Conservation (phyloP, 1,140 invertebrate species). For the Cecropterus lyciades region DNA sequence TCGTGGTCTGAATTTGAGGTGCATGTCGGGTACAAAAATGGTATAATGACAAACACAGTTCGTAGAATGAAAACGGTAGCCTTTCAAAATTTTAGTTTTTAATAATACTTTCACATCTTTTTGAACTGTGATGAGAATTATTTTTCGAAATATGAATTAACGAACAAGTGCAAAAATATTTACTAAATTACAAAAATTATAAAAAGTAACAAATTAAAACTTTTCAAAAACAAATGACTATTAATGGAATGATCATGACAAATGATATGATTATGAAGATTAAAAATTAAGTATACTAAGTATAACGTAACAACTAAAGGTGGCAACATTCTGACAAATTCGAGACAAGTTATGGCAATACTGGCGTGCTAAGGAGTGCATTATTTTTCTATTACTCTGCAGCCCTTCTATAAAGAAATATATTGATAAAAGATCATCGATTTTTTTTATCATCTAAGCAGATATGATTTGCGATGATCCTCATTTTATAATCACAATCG, state of each 20-base stretch:
- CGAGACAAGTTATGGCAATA: constrained; percentile 47
- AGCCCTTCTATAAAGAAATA: constrained; percentile 23
- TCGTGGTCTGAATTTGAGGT: constrained; percentile 41
- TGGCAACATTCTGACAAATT: constrained; percentile 29
- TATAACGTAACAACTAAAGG: constrained; percentile 41
- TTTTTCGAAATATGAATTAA: constrained; percentile 17
- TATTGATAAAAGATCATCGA: not conserved
- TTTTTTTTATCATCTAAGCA: constrained; percentile 68
- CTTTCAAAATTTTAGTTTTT: no score
- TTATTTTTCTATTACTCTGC: constrained; percentile 35
- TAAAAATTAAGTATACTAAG: constrained; percentile 25
- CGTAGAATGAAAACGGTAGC: not conserved
- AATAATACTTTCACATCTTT: not conserved
- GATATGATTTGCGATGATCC: constrained; percentile 72
- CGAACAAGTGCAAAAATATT: constrained; percentile 7
- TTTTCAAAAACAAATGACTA: constrained; percentile 14
- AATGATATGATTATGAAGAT: constrained; percentile 10
- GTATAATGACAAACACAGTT: constrained; percentile 27
- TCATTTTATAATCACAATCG: constrained; percentile 61
- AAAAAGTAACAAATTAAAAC: constrained; percentile 32
- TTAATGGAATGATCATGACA: constrained; percentile 41
- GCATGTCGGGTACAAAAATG: constrained; percentile 26
- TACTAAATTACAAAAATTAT: constrained; percentile 7
- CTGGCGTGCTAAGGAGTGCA: constrained; percentile 40
- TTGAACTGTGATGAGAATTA: not conserved